Percentiles rank a stretch among this genome's conserved stretches.
These are phyloP conservation scores for Promerops cafer DNA, from an alignment of 2,113 vertebrate species.

Conservation along the genomic window DNA sequence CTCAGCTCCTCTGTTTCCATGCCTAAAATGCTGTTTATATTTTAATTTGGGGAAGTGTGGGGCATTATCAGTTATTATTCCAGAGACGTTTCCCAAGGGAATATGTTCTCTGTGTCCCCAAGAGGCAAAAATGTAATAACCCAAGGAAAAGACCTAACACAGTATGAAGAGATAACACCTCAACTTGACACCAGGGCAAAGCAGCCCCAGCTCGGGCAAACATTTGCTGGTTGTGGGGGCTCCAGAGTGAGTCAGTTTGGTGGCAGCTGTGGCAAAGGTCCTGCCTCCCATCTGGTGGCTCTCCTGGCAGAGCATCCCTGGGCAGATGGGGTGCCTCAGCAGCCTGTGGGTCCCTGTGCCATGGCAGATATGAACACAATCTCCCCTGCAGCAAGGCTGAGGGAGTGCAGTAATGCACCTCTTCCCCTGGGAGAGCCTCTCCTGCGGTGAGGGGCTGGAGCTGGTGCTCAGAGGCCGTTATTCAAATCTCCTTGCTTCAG, in stretches of 20 bases:
- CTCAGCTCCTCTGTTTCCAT: not conserved
- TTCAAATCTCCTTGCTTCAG: not conserved
- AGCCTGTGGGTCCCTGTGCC: not conserved
- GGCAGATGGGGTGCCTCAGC: not conserved
- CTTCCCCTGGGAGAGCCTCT: slow-evolving; percentile 8
- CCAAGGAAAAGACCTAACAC: not conserved
- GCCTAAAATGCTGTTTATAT: not conserved
- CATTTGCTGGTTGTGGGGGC: not conserved
- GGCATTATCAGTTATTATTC: not conserved
- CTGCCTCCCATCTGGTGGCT: slow-evolving; percentile 19
- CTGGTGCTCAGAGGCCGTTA: not conserved
- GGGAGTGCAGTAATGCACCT: not conserved
- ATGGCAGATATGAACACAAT: not conserved
- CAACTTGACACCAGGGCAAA: not conserved
- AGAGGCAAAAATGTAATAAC: not conserved
- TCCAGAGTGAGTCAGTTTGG: not conserved
- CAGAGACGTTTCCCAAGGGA: not conserved
- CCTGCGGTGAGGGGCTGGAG: not conserved
- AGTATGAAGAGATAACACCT: not conserved
- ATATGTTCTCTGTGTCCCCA: not conserved
- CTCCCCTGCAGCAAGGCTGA: not conserved
- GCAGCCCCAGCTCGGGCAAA: not conserved
- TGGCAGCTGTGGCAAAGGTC: not conserved
- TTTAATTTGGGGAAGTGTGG: not conserved
- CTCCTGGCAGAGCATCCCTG: not conserved